Evolutionary conservation across 2,113 vertebrate genomes (phyloP).

Genomic region (Apteryx owenii): DNA sequence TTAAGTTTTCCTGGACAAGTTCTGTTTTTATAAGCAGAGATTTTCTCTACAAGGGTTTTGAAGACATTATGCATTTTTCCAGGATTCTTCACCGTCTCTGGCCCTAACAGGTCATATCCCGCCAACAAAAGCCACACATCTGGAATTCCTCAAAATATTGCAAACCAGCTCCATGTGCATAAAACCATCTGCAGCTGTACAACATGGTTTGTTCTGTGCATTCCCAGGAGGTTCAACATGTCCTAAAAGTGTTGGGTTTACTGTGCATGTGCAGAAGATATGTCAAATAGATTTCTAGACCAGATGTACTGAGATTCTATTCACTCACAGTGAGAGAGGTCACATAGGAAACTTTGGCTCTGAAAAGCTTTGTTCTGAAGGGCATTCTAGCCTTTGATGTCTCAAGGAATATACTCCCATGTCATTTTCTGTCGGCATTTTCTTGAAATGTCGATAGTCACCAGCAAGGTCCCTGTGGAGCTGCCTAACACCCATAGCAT

Average conservation of each 20-base stretch:
- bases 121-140: not conserved
- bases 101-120: not conserved
- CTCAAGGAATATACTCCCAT: not conserved
- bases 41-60: not conserved
- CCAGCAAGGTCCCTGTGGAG: not conserved
- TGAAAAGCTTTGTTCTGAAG: not conserved
- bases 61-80: not conserved
- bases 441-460: not conserved
- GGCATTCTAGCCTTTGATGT: not conserved
- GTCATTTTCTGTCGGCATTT: not conserved
- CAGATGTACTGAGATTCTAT: not conserved
- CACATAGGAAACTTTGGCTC: not conserved
- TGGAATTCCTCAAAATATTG: conserved; percentile 13
- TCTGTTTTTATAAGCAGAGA: not conserved
- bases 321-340: not conserved
- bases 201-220: not conserved
- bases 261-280: not conserved
- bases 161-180: not conserved
- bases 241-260: not conserved
- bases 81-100: not conserved
- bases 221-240: not conserved
- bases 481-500: not conserved
- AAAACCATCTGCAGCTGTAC: not conserved
- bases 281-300: not conserved
- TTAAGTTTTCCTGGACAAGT: not conserved